Evolutionary conservation across 1,140 invertebrate species (phyloP).

Genomic region (Cotesia glomerata): DNA sequence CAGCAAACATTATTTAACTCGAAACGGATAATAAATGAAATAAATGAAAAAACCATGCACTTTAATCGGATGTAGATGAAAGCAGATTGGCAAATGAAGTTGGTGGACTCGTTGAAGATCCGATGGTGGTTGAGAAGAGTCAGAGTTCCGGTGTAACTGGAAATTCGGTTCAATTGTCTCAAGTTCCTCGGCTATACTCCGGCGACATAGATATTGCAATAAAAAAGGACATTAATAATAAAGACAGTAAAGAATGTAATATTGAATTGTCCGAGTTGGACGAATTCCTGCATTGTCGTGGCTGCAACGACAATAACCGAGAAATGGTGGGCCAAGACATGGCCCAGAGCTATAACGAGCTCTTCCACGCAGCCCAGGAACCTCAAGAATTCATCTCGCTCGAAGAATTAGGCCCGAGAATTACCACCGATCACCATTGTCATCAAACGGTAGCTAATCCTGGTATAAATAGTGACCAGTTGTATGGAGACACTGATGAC

Average conservation of each 20-base stretch:
- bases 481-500: slow-evolving; percentile 27
- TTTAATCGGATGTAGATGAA: slow-evolving; percentile 14
- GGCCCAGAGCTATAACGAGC: slow-evolving; percentile 55
- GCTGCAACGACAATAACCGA: slow-evolving; percentile 12
- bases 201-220: slow-evolving; percentile 3
- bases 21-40: neutral
- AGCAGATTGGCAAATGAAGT: slow-evolving; percentile 9
- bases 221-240: neutral
- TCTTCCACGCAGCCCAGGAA: slow-evolving; percentile 52
- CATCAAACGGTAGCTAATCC: slow-evolving; percentile 16
- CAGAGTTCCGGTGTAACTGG: neutral
- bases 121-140: slow-evolving; percentile 12
- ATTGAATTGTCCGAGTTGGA: slow-evolving; percentile 29
- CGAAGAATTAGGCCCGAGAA: slow-evolving; percentile 50
- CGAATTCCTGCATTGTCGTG: slow-evolving; percentile 42
- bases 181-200: slow-evolving; percentile 20
- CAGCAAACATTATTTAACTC: no score
- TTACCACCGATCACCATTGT: slow-evolving; percentile 29
- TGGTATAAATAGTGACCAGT: slow-evolving; percentile 8
- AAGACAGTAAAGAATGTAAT: slow-evolving; percentile 26
- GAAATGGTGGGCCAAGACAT: slow-evolving; percentile 59
- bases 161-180: neutral
- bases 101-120: slow-evolving; percentile 3
- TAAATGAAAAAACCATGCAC: neutral
- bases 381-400: slow-evolving; percentile 53